Base-by-base conservation (phyloP, 2,888 invertebrate genomes). In the Rambutsinella grinnellia region DNA sequence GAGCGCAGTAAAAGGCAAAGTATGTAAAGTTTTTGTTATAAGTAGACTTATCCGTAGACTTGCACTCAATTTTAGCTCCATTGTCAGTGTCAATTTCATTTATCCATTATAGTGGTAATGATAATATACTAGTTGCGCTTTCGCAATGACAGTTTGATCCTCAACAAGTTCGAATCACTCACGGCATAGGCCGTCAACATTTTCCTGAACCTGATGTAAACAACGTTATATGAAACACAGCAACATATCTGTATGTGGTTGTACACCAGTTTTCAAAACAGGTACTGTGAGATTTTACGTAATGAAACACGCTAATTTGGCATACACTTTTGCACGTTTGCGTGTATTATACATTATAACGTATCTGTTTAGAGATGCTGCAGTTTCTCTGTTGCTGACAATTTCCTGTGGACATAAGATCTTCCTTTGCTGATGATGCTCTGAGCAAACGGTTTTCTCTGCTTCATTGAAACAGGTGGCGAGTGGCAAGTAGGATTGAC, bases 391-490 rank as follows among this genome's bases (percentile, higher is more conserved):
- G 36, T 71, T 63, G 46, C 24, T 49, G 46, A 66, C 72, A 60
- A 66, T 72, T 72, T 58, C 66, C 60, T 60, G 58, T 53, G 65
- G 27, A 74, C 47, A 44, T 65, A 44, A 19, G 3, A 23, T 62
- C 15, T 17, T 19, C n/a, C 51, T 51, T 57, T 36, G 46, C 23
- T 36, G 6, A 8, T 36, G 36, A 8, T 36, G 36, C 36, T 36
- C 36, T 53, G 27, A 49, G 44, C 44, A 58, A 66, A 66, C 66
- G 66, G 72, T 74, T 74, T 74, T 61, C 49, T 53, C 54, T 74
- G 28, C 47, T 60, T 72, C 46, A 72, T 36, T 60, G 54, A 63
- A 74, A 74, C 72, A 74, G 72, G 66, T 74, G 72, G 72, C 47
- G 19, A 61, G 58, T 53, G 72, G 36, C 26, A 44, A 17, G 44